Percentiles rank a stretch among this genome's conserved stretches.
These are phyloP conservation scores for Galerucella calmariensis DNA, from an alignment of 2,888 invertebrate species.

Conservation along the genomic window DNA sequence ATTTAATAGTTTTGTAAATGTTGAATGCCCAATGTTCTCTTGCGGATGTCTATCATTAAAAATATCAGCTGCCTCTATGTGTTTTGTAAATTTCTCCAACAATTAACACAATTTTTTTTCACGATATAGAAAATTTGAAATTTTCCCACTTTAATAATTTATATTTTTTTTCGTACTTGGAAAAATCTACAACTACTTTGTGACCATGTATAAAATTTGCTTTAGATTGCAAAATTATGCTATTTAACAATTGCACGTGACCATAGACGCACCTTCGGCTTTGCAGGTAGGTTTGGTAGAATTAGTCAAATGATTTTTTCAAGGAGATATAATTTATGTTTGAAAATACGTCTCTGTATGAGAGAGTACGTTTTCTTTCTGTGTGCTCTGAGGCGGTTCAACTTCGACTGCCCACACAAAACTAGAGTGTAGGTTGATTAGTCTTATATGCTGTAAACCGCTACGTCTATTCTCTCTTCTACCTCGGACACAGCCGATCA, in stretches of 20 bases:
- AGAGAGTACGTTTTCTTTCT: constrained; percentile 36
- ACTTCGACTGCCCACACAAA: constrained; percentile 56
- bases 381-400: constrained; percentile 52
- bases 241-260: not conserved
- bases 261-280: not conserved
- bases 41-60: too few species aligned
- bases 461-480: constrained; percentile 53
- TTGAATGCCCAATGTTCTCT: too few species aligned
- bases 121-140: too few species aligned
- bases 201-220: not conserved
- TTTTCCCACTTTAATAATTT: too few species aligned
- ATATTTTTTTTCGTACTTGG: too few species aligned
- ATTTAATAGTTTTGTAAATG: too few species aligned
- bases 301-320: constrained; percentile 10
- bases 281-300: not conserved
- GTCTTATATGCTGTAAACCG: constrained; percentile 57
- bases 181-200: not conserved
- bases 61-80: too few species aligned
- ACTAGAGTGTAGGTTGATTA: constrained; percentile 59
- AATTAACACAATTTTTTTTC: too few species aligned
- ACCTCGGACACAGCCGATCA: constrained; percentile 46
- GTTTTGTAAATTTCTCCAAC: too few species aligned
- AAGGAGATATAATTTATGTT: constrained; percentile 12
- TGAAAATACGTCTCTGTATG: constrained; percentile 24
- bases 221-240: not conserved